Percentiles rank a stretch among this genome's conserved stretches.
phyloP scores from a whole-genome alignment of 2,113 vertebrate species.

The Anthoscopus minutus region DNA sequence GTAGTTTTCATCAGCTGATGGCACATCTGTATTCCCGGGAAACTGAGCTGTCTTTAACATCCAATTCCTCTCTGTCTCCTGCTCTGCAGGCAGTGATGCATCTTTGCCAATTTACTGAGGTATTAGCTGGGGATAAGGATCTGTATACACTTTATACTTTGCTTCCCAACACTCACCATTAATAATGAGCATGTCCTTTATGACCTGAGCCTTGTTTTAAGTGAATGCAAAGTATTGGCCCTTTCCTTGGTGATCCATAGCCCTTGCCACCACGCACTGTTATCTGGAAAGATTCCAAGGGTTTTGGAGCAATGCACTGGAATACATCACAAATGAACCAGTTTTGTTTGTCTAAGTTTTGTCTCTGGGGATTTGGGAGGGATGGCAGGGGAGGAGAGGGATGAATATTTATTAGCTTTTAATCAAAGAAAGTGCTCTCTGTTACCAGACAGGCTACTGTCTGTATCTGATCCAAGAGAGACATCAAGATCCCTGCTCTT shows the following conservation, averaged over 20 bases:
- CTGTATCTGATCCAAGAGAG: conserved; percentile 45
- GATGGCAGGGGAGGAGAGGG: conserved; percentile 27
- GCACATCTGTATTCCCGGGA: conserved; percentile 46
- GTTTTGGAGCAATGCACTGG: not conserved
- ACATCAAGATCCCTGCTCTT: conserved; percentile 29
- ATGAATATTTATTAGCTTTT: conserved; percentile 63
- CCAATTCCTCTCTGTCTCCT: conserved; percentile 50
- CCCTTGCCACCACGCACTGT: not conserved
- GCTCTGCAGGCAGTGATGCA: conserved; percentile 14
- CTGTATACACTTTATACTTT: conserved; percentile 21
- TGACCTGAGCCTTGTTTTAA: conserved; percentile 30
- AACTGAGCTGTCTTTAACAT: not conserved
- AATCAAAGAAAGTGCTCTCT: conserved; percentile 59
- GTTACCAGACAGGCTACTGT: conserved; percentile 45
- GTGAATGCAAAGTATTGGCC: conserved; percentile 4
- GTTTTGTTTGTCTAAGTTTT: conserved; percentile 27
- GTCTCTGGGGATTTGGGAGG: conserved; percentile 20
- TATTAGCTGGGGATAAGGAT: conserved; percentile 48
- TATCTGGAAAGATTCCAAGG: conserved; percentile 31
- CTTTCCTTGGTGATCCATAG: not conserved
- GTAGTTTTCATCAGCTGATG: conserved; percentile 9
- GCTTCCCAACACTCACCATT: conserved; percentile 19
- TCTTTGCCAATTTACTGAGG: conserved; percentile 42
- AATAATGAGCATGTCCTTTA: conserved; percentile 36
- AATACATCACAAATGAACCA: conserved; percentile 35